These are phyloP conservation scores for Ecliptopera silaceata DNA, from an alignment of 2,888 invertebrate species.

Conservation along the genomic window DNA sequence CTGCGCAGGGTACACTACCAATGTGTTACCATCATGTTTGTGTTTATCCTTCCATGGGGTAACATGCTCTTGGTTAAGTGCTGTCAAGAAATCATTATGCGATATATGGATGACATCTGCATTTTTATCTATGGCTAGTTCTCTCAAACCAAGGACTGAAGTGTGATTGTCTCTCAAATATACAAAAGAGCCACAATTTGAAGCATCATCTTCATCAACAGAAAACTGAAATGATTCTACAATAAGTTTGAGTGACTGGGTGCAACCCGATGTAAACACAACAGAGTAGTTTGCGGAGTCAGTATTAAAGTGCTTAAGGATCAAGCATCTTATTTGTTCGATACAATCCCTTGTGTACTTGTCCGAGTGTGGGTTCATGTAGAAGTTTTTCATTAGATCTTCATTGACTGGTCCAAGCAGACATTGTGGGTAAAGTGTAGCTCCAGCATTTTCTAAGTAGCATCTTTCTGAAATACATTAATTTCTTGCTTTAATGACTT, in stretches of 20 bases:
- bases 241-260: conserved; percentile 91
- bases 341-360: conserved; percentile 91
- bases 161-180: conserved; percentile 97
- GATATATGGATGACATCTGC: conserved; percentile 82
- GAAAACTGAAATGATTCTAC: conserved; percentile 90
- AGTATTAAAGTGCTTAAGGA: conserved; percentile 94
- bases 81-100: conserved; percentile 81
- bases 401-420: conserved; percentile 86
- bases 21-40: conserved; percentile 61
- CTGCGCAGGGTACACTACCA: conserved; percentile 95
- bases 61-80: conserved; percentile 42
- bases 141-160: conserved; percentile 96
- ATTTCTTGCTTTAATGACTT: no score
- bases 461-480: conserved; percentile 82
- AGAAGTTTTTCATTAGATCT: conserved; percentile 88
- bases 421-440: conserved; percentile 90
- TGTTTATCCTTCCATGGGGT: conserved; percentile 39
- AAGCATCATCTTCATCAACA: conserved; percentile 44
- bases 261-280: conserved; percentile 97
- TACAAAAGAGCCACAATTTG: conserved; percentile 85
- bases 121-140: conserved; percentile 84
- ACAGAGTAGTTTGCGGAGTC: conserved; percentile 91
- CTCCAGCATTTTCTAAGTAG: conserved; percentile 95
- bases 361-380: conserved; percentile 96
- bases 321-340: conserved; percentile 91